Base-by-base conservation (phyloP, 1,140 invertebrate genomes). In the Drosophila sproati region DNA sequence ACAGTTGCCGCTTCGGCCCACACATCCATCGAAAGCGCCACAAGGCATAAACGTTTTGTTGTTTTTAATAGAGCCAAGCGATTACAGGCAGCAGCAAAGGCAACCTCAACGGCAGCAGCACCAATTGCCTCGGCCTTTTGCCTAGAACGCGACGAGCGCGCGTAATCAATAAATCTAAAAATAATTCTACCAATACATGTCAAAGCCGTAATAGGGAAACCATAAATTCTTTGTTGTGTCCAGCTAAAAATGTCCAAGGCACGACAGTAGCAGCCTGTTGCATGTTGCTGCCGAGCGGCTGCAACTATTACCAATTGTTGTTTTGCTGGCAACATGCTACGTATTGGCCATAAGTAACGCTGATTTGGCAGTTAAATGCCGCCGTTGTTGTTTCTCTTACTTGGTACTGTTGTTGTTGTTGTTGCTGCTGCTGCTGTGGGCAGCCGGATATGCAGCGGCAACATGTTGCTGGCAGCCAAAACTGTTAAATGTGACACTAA, bases 131-230 rank as follows among this genome's bases (percentile, higher is more conserved):
- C 52, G 61, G 73, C 61, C 67, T 59, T 59, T 59, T 61, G 74
- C 64, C 69, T 66, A 73, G 60, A 74, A 77, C 79, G 70, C 77
- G 79, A 87, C 83, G 80, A 88, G 64, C 80, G 88, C 88, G 88
- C 88, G 88, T 91, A 91, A 89, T 87, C 89, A 90, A 91, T 91
- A 91, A 91, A 91, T 91, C 89, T 91, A 91, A 91, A 91, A 91
- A 91, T 91, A 91, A 91, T 91, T 91, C 90, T 88, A 88, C 83
- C 82, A 91, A 91, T 91, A 87, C 89, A 91, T 91, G 89, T 91
- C 89, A 90, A 91, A 91, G 89, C 90, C 90, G 90, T 91, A 90
- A 91, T 91, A 90, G 89, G 90, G 85, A 91, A 91, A 89, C 89
- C 86, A 91, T 91, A 91, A 91, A 91, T 91, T 89, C 87, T 89